Base-by-base conservation (phyloP, 1,140 invertebrate genomes). In the Ctenoplectra terminalis region DNA sequence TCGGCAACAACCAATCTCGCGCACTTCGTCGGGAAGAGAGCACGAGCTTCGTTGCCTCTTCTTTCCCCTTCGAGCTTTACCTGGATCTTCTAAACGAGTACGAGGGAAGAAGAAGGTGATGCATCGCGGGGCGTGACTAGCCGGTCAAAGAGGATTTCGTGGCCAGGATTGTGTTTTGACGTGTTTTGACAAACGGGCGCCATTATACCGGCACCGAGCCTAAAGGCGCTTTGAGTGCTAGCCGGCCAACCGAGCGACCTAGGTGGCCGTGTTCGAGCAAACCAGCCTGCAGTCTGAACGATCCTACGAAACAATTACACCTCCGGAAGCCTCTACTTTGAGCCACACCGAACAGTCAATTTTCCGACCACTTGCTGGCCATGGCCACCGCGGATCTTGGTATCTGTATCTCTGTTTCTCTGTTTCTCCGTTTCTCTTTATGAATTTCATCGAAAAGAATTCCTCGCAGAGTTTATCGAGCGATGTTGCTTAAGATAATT, bases 111-210 rank as follows among this genome's bases (percentile, higher is more conserved):
- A 34, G 61, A 73, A 83, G 54, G 78, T 91, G 89, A 91, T 90
- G 89, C 85, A 91, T 90, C 85, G 89, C 70, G 85, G 87, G 90
- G 90, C 90, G 90, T 90, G 89, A 86, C 88, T 74, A 76, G 64
- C 61, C 71, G 81, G 66, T 69, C 56, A 67, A 84, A 81, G 77
- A 75, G 79, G 87, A 86, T 89, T 90, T 89, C 84, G 86, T 87
- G 81, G 81, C 67, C 71, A 77, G 89, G 83, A 91, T 91, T 88
- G 83, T 93, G 92, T 93, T 93, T 92, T 93, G 93, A 93, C 91
- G 90, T 93, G 93, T 93, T 93, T 93, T 93, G 93, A 93, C 93
- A 93, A 93, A 93, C 92, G 90, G 89, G 88, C 91, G 90, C 92
- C 90, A 93, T 93, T 93, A 92, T 92, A 89, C 81, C 84, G 88